Percentiles rank a stretch among this genome's conserved stretches.
These are phyloP conservation scores for Phengaris alcon DNA, from an alignment of 2,888 invertebrate species.

Conservation along the genomic window DNA sequence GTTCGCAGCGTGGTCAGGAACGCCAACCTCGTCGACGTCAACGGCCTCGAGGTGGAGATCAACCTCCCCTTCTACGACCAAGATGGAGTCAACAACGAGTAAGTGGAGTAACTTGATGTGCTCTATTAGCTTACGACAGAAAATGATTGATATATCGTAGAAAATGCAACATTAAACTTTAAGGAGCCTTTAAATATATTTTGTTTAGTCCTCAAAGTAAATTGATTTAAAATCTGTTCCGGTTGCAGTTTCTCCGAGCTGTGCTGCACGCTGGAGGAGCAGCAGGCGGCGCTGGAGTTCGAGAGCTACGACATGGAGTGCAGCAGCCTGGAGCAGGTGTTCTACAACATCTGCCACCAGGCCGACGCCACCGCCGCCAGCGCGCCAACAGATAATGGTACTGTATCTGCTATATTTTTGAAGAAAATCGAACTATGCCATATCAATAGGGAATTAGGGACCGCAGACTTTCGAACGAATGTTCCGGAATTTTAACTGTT, in stretches of 20 bases:
- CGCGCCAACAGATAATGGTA: constrained; percentile 46
- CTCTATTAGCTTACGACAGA: not conserved
- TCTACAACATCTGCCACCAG: constrained; percentile 73
- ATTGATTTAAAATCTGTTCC: constrained; percentile 18
- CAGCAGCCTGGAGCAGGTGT: constrained; percentile 82
- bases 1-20: constrained; percentile 68
- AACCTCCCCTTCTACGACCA: constrained; percentile 73
- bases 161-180: too few species aligned
- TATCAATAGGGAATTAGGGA: too few species aligned
- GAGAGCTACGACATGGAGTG: constrained; percentile 77
- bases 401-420: not conserved
- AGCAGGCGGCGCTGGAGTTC: constrained; percentile 63
- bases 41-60: constrained; percentile 63
- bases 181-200: too few species aligned
- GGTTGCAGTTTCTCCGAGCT: constrained; percentile 64
- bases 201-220: too few species aligned
- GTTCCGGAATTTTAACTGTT: too few species aligned
- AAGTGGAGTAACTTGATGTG: constrained; percentile 43
- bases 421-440: too few species aligned
- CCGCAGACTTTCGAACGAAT: too few species aligned
- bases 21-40: constrained; percentile 61
- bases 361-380: constrained; percentile 49
- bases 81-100: constrained; percentile 75
- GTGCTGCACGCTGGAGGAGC: constrained; percentile 70
- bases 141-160: too few species aligned